Evolutionary conservation across 2,113 vertebrate species (phyloP).

Genomic region (Thamnophis sirtalis): DNA sequence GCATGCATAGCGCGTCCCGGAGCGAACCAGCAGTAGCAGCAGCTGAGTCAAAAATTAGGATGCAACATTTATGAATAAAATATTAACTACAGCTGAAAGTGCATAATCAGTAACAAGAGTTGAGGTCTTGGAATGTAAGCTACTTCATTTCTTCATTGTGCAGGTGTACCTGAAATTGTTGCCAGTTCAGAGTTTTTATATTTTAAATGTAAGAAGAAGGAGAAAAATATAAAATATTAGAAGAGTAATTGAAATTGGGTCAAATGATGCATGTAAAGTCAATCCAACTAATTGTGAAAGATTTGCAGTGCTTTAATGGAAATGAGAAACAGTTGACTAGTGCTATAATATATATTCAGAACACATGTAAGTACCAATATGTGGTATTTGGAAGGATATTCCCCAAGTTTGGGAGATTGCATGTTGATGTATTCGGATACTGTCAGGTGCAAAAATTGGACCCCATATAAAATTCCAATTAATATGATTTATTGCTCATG

Average conservation of each 20-base stretch:
- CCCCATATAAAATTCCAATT: not conserved
- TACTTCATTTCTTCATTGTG: conserved; percentile 53
- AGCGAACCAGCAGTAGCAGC: no score
- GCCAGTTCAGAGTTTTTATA: conserved; percentile 26
- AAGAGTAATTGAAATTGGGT: not conserved
- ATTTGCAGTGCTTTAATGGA: not conserved
- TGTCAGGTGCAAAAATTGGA: not conserved
- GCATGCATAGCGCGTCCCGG: no score
- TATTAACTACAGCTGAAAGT: conserved; percentile 32
- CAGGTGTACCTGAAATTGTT: conserved; percentile 38
- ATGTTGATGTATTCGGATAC: not conserved
- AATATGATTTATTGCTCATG: not conserved
- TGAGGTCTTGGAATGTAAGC: conserved; percentile 44
- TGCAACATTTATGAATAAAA: conserved; percentile 45
- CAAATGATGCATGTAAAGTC: not conserved
- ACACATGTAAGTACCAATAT: no score
- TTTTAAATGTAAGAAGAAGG: conserved; percentile 6
- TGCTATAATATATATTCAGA: not conserved
- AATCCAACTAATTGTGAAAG: not conserved
- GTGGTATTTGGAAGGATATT: not conserved
- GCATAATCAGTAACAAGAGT: conserved; percentile 15
- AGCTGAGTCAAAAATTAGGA: conserved; percentile 34
- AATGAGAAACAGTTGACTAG: not conserved
- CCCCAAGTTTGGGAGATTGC: no score
- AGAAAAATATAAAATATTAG: not conserved